A percentile compares a stretch with the other conserved stretches of the same genome.
These are phyloP conservation scores for Channa striata DNA, from an alignment of 2,797 vertebrate species.

Conservation along the genomic window DNA sequence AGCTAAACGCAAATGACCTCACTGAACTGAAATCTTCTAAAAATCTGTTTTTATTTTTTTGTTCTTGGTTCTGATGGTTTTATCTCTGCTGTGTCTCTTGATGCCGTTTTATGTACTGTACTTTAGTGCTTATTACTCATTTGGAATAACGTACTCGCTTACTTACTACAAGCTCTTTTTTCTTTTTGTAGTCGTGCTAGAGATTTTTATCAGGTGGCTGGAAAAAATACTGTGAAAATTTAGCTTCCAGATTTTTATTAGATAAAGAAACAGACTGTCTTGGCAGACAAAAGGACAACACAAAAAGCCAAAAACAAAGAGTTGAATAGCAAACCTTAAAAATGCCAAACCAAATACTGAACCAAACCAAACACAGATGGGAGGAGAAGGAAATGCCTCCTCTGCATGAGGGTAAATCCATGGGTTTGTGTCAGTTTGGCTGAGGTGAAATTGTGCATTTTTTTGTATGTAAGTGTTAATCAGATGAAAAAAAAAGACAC, in stretches of 20 bases:
- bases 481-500: slow-evolving; percentile 12
- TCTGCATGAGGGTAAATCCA: slow-evolving; percentile 46
- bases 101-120: slow-evolving; percentile 84
- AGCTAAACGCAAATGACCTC: slow-evolving; percentile 87
- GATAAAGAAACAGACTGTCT: slow-evolving; percentile 81
- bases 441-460: slow-evolving; percentile 57
- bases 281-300: slow-evolving; percentile 68
- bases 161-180: slow-evolving; percentile 84
- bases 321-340: slow-evolving; percentile 71
- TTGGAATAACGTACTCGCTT: slow-evolving; percentile 84
- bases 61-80: slow-evolving; percentile 79
- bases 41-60: slow-evolving; percentile 81
- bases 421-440: slow-evolving; percentile 51
- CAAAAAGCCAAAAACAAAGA: slow-evolving; percentile 78
- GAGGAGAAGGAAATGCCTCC: slow-evolving; percentile 52
- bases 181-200: slow-evolving; percentile 87
- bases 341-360: slow-evolving; percentile 75
- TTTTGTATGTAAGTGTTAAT: slow-evolving; percentile 40
- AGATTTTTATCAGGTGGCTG: slow-evolving; percentile 90
- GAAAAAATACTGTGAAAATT: slow-evolving; percentile 91
- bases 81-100: slow-evolving; percentile 83
- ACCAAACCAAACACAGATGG: slow-evolving; percentile 77
- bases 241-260: slow-evolving; percentile 88
- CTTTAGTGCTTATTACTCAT: slow-evolving; percentile 84
- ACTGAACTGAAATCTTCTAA: slow-evolving; percentile 86